Percentiles rank a stretch among this genome's conserved stretches.
phyloP scores from a whole-genome alignment of 30 jellyfish, hydroid and myxozoan genomes.

The Aurelia coerulea region DNA sequence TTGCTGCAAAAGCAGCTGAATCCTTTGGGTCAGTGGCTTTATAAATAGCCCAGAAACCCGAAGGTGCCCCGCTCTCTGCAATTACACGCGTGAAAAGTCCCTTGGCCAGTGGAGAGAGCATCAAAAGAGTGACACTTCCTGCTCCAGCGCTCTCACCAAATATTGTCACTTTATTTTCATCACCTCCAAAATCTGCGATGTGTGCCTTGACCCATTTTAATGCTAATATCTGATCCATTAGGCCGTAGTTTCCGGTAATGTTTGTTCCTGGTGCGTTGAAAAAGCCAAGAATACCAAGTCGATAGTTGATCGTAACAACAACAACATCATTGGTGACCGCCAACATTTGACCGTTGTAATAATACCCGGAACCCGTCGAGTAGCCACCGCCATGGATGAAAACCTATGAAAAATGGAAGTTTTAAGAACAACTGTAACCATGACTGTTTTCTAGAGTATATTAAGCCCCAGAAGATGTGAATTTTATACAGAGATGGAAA shows the following conservation, averaged over 20 bases:
- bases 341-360: constrained; percentile 32
- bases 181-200: constrained; percentile 51
- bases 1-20: not conserved
- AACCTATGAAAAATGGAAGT: not conserved
- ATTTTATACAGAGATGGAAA: no score
- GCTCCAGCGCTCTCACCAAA: constrained; percentile 71
- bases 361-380: not conserved
- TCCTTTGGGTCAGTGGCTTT: not conserved
- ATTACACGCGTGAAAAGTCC: constrained; percentile 50
- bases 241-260: constrained; percentile 49
- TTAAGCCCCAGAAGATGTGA: not conserved
- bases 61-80: constrained; percentile 48
- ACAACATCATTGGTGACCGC: constrained; percentile 32
- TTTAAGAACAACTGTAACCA: not conserved
- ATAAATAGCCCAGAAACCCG: constrained; percentile 28
- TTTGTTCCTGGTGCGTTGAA: constrained; percentile 44
- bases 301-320: constrained; percentile 54
- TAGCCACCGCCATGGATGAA: constrained; percentile 71
- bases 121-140: constrained; percentile 31
- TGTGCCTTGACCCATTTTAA: constrained; percentile 51
- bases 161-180: constrained; percentile 34
- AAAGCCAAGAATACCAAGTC: constrained; percentile 69
- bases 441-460: not conserved
- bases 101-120: constrained; percentile 40
- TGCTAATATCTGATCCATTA: constrained; percentile 54